phyloP scores from a whole-genome alignment of 2,888 invertebrate species.

The Falcaria lacertinaria region DNA sequence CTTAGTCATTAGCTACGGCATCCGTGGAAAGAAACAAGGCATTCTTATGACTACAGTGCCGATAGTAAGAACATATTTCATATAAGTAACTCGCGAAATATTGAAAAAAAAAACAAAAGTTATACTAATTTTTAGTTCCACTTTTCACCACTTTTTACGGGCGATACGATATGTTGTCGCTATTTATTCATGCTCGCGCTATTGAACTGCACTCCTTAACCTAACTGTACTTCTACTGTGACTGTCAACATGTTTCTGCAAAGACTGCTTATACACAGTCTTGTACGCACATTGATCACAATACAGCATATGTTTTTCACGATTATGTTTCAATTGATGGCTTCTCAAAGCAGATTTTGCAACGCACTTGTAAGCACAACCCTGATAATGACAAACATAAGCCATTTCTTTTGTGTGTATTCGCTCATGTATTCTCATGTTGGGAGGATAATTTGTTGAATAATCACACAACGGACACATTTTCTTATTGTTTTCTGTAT shows the following conservation, averaged over 20 bases:
- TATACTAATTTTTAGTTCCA: no score
- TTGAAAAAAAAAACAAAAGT: no score
- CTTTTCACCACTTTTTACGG: no score
- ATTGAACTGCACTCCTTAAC: slow-evolving; percentile 5
- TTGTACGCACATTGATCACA: slow-evolving; percentile 49
- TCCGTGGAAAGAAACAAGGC: no score
- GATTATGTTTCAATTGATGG: slow-evolving; percentile 38
- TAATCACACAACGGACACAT: slow-evolving; percentile 34
- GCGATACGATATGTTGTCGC: no score
- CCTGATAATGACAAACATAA: slow-evolving; percentile 22
- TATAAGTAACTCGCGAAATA: no score
- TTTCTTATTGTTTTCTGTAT: slow-evolving; percentile 15
- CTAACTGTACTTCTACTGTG: slow-evolving; percentile 29
- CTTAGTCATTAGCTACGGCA: no score
- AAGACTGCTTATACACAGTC: slow-evolving; percentile 42
- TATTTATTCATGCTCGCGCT: no score
- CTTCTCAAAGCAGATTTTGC: slow-evolving; percentile 36
- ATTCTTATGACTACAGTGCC: no score
- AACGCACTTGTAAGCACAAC: slow-evolving; percentile 23
- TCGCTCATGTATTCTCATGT: slow-evolving; percentile 37
- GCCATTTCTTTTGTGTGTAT: slow-evolving; percentile 30
- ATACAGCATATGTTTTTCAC: slow-evolving; percentile 29
- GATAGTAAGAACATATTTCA: no score
- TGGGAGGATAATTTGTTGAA: slow-evolving; percentile 28
- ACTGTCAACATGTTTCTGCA: slow-evolving; percentile 38